A percentile compares a stretch with the other conserved stretches of the same genome.
phyloP scores from a whole-genome alignment of 2,888 invertebrate genomes.

The Melanostoma scalare region DNA sequence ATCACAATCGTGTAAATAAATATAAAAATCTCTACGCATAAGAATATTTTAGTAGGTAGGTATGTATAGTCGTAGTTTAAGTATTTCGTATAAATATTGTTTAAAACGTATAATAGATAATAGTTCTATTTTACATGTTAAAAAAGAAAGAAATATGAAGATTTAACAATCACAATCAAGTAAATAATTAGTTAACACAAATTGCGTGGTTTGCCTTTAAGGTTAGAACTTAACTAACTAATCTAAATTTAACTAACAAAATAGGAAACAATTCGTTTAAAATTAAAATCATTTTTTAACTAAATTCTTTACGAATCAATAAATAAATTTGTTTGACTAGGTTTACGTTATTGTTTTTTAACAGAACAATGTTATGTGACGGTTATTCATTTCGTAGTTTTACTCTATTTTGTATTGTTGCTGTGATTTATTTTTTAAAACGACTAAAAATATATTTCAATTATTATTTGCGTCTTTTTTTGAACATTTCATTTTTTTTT shows the following conservation, averaged over 20 bases:
- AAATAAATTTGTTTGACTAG: constrained; percentile 21
- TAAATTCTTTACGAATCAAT: constrained; percentile 8
- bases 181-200: constrained; percentile 54
- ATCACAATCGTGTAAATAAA: constrained; percentile 35
- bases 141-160: constrained; percentile 1
- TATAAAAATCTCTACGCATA: constrained; percentile 47
- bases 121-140: background rate
- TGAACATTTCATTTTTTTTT: constrained; percentile 42
- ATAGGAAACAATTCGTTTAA: constrained; percentile 44
- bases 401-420: constrained; percentile 11
- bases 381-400: constrained; percentile 57
- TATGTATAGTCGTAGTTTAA: constrained; percentile 7
- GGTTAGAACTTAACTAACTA: constrained; percentile 30
- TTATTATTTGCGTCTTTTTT: constrained; percentile 36
- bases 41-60: constrained; percentile 22
- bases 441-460: constrained; percentile 68
- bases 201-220: constrained; percentile 16
- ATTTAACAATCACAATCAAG: constrained; percentile 47
- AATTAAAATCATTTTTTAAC: constrained; percentile 9
- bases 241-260: constrained; percentile 27
- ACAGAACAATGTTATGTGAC: constrained; percentile 57
- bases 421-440: constrained; percentile 50
- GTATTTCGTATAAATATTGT: constrained; percentile 21
- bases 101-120: constrained; percentile 17
- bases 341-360: constrained; percentile 7